Evolutionary conservation across 2,113 vertebrate genomes (phyloP).

Genomic region (Ceyx margarethae): DNA sequence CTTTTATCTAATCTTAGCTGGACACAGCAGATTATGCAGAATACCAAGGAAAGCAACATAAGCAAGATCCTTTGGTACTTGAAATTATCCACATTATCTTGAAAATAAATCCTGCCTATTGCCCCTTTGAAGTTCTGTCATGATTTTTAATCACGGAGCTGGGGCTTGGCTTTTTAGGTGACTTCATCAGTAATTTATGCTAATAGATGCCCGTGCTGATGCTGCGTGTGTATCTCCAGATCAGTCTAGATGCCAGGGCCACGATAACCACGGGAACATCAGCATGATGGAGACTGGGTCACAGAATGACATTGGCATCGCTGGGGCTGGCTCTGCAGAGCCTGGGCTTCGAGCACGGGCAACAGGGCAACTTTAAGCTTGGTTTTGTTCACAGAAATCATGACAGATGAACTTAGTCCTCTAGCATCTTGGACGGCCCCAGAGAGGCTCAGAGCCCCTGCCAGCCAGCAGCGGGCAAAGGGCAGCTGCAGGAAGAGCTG

Average conservation of each 20-base stretch:
- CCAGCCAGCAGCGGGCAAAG: rapidly evolving
- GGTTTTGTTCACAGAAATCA: not conserved
- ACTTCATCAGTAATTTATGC: slow-evolving; percentile 46
- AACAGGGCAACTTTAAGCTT: too few relatives aligned
- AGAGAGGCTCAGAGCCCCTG: not conserved
- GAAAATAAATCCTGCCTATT: slow-evolving; percentile 22
- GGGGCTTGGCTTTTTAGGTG: not conserved
- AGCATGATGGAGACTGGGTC: not conserved
- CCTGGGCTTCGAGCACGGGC: not conserved
- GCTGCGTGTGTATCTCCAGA: rapidly evolving
- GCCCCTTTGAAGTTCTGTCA: slow-evolving; percentile 61
- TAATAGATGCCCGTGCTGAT: not conserved
- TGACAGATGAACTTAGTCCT: rapidly evolving
- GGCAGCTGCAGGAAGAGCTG: rapidly evolving
- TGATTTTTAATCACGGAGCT: not conserved
- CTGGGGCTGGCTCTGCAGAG: not conserved
- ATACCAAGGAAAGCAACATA: slow-evolving; percentile 9
- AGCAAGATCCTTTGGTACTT: slow-evolving; percentile 19
- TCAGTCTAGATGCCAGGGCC: not conserved
- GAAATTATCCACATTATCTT: slow-evolving; percentile 44
- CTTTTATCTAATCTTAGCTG: slow-evolving; percentile 48
- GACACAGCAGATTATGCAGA: slow-evolving; percentile 49
- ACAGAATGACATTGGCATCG: too few relatives aligned
- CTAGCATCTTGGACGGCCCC: rapidly evolving
- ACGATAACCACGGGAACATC: not conserved